These are phyloP conservation scores for Olivierus martensii DNA, from an alignment of 1,140 invertebrate genomes.

Conservation along the genomic window DNA sequence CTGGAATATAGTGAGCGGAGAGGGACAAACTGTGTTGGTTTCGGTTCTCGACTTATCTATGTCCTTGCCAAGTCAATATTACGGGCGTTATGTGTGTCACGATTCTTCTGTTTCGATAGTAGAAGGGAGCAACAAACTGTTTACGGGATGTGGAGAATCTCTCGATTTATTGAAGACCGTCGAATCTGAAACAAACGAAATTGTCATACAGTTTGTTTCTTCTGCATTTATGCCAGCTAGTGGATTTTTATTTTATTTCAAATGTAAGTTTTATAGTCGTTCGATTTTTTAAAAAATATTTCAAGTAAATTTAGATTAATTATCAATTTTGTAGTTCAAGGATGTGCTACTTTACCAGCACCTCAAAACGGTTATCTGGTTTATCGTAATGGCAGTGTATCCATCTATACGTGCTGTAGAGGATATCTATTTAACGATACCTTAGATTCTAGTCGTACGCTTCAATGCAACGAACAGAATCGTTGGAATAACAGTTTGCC, in stretches of 20 bases:
- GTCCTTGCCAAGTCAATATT: slow-evolving; percentile 35
- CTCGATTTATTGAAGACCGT: slow-evolving; percentile 26
- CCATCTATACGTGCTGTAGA: slow-evolving; percentile 43
- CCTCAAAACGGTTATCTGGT: slow-evolving; percentile 44
- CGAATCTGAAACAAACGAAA: slow-evolving; percentile 28
- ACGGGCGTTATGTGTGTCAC: slow-evolving; percentile 30
- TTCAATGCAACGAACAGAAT: slow-evolving; percentile 40
- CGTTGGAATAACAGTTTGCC: slow-evolving; percentile 43
- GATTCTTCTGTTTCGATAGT: slow-evolving; percentile 34
- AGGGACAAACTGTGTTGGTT: slow-evolving; percentile 37
- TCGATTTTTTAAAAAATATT: too few relatives aligned
- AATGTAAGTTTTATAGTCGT: slow-evolving; percentile 29
- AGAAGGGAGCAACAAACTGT: slow-evolving; percentile 29
- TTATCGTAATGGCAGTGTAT: slow-evolving; percentile 38
- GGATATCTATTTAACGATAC: slow-evolving; percentile 42
- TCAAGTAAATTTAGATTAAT: too few relatives aligned
- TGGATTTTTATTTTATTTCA: slow-evolving; percentile 40
- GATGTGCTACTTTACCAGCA: slow-evolving; percentile 39
- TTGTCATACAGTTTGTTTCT: slow-evolving; percentile 34
- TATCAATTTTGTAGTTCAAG: slow-evolving; percentile 36
- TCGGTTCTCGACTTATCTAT: slow-evolving; percentile 43
- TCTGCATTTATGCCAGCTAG: slow-evolving; percentile 36
- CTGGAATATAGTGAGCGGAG: slow-evolving; percentile 37
- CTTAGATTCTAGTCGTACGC: slow-evolving; percentile 31
- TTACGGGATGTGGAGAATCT: slow-evolving; percentile 33